Evolutionary conservation across 1,140 invertebrate species (phyloP).

Genomic region (Brachionus asplanchnoidis): DNA sequence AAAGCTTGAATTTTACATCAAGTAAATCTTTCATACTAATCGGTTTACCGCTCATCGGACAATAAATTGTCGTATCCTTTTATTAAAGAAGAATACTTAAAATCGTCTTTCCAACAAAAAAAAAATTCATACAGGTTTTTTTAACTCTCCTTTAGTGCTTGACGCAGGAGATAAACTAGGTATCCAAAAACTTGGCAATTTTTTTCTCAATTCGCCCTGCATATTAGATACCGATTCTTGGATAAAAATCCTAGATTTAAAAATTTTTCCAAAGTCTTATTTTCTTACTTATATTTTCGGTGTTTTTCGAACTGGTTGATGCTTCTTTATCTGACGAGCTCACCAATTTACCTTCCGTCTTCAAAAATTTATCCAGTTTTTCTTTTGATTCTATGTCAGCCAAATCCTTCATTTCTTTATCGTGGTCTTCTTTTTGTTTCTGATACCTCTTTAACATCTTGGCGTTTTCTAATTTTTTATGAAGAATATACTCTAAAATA

Average conservation of each 20-base stretch:
- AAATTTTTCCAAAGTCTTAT: neutral
- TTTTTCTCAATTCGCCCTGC: conserved; percentile 62
- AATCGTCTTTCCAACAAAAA: conserved; percentile 45
- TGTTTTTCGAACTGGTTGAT: neutral
- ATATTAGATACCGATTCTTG: conserved; percentile 49
- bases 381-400: conserved; percentile 67
- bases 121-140: conserved; percentile 52
- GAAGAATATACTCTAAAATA: conserved; percentile 87
- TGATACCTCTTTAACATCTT: conserved; percentile 87
- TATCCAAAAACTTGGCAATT: conserved; percentile 93
- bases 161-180: conserved; percentile 76
- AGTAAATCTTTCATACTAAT: conserved; percentile 88
- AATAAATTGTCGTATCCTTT: conserved; percentile 74
- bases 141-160: conserved; percentile 5
- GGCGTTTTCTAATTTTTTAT: conserved; percentile 86
- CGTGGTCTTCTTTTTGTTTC: conserved; percentile 65
- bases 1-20: conserved; percentile 78
- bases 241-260: neutral
- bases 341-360: conserved; percentile 60
- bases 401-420: conserved; percentile 63
- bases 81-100: neutral
- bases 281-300: neutral
- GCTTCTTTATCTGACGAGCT: neutral
- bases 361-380: conserved; percentile 70
- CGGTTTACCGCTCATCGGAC: conserved; percentile 83